phyloP scores from a whole-genome alignment of 2,797 vertebrate genomes.

The Hippoglossus hippoglossus region DNA sequence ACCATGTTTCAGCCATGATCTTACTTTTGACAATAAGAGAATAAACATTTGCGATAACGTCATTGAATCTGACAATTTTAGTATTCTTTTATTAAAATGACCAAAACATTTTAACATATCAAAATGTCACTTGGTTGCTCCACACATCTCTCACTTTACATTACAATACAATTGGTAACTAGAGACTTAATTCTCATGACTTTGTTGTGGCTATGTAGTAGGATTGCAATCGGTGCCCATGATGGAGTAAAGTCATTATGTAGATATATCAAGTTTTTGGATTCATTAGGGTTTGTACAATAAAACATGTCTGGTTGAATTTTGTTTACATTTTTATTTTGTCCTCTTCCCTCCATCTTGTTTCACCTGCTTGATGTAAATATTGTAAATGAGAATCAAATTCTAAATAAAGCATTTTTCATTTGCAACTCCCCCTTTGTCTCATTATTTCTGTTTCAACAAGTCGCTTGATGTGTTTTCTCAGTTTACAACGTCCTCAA shows the following conservation, averaged over 20 bases:
- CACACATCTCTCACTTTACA: too few relatives aligned
- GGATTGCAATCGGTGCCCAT: too few relatives aligned
- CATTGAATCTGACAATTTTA: not conserved
- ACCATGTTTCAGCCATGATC: not conserved
- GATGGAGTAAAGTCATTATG: not conserved
- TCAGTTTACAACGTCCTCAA: slow-evolving; percentile 5
- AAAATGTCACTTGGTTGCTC: too few relatives aligned
- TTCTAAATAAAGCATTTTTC: not conserved
- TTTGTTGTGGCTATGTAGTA: too few relatives aligned
- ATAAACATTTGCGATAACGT: not conserved
- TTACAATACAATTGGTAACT: too few relatives aligned
- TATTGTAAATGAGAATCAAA: not conserved
- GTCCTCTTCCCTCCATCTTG: not conserved
- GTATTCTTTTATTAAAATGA: not conserved
- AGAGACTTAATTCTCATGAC: too few relatives aligned
- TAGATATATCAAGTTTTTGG: too few relatives aligned
- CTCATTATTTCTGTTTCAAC: too few relatives aligned
- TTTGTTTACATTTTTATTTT: not conserved
- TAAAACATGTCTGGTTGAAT: too few relatives aligned
- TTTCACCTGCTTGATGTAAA: not conserved
- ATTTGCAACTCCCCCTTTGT: too few relatives aligned
- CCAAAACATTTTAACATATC: too few relatives aligned
- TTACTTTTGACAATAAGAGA: not conserved
- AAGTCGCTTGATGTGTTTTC: not conserved
- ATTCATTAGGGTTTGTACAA: too few relatives aligned